A percentile compares a stretch with the other conserved stretches of the same genome.
phyloP scores from a whole-genome alignment of 2,797 vertebrate species.

The Cuculus canorus region DNA sequence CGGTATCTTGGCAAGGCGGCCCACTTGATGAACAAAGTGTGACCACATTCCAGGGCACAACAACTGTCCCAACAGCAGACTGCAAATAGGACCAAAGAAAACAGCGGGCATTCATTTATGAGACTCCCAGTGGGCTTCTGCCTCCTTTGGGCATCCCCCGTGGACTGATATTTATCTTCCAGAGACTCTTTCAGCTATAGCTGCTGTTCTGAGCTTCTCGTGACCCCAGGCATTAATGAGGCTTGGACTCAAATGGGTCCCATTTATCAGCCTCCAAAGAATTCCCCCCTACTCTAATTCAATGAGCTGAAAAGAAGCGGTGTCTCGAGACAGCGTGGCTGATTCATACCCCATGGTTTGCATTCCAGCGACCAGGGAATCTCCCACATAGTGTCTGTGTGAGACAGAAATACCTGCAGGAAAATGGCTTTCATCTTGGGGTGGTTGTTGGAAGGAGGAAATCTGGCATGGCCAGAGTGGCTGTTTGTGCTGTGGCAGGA shows the following conservation, averaged over 20 bases:
- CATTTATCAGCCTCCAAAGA: not conserved
- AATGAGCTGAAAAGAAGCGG: not conserved
- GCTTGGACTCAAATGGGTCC: not conserved
- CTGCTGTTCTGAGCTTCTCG: not conserved
- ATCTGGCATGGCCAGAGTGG: not conserved
- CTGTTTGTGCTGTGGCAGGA: not conserved
- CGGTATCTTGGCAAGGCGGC: not conserved
- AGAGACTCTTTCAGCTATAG: not conserved
- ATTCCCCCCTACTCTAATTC: not conserved
- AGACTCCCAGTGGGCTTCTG: not conserved
- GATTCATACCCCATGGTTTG: not conserved
- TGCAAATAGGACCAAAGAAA: not conserved
- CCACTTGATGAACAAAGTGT: not conserved
- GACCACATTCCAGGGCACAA: not conserved
- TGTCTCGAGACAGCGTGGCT: not conserved
- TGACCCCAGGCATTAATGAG: not conserved
- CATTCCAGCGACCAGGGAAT: not conserved
- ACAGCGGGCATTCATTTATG: not conserved
- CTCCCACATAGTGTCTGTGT: rapidly evolving
- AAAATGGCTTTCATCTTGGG: not conserved
- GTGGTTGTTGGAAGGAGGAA: not conserved
- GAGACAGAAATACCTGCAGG: not conserved
- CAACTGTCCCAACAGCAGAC: not conserved
- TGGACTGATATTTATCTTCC: conserved; percentile 3
- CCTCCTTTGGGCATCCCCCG: not conserved